Percentiles rank a stretch among this genome's conserved stretches.
phyloP scores from a whole-genome alignment of 2,888 invertebrate species.

The Heteropelma amictum region DNA sequence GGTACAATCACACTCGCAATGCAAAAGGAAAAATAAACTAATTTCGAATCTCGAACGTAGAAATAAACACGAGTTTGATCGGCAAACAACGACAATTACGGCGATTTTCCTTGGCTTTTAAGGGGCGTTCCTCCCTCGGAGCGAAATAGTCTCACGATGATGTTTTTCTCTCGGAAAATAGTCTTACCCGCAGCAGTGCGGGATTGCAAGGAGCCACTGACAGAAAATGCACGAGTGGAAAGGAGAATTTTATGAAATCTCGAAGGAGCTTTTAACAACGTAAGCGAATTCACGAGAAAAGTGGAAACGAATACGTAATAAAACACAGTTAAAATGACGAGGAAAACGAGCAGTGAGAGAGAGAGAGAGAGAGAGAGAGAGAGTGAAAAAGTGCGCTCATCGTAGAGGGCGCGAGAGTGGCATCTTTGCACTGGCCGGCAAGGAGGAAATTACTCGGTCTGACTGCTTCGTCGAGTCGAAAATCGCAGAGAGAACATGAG shows the following conservation, averaged over 20 bases:
- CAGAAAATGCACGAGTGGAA: constrained; percentile 8
- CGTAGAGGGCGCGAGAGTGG: background rate
- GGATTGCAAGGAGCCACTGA: too few relatives aligned
- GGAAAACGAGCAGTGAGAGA: background rate
- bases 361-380: constrained; percentile 9
- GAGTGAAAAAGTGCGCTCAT: constrained; percentile 1
- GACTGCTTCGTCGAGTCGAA: constrained; percentile 67
- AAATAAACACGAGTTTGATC: too few relatives aligned
- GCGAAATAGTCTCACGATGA: constrained; percentile 6
- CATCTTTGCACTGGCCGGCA: constrained; percentile 57
- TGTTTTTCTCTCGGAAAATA: constrained; percentile 3
- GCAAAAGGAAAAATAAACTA: too few relatives aligned
- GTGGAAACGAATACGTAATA: constrained; percentile 50
- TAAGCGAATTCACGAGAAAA: constrained; percentile 38
- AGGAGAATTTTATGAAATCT: constrained; percentile 21
- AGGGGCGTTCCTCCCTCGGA: too few relatives aligned
- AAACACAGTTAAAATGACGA: constrained; percentile 30
- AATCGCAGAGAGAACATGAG: constrained; percentile 61
- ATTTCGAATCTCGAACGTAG: too few relatives aligned
- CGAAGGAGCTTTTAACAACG: constrained; percentile 18
- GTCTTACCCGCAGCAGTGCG: background rate
- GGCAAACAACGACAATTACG: too few relatives aligned
- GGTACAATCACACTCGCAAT: too few relatives aligned
- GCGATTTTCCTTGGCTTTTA: too few relatives aligned
- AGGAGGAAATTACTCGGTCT: constrained; percentile 63